Evolutionary conservation across 2,888 invertebrate species (phyloP), one percentile per base, ranked within the genome.

Genomic region (Lepidochitona cinerea): DNA sequence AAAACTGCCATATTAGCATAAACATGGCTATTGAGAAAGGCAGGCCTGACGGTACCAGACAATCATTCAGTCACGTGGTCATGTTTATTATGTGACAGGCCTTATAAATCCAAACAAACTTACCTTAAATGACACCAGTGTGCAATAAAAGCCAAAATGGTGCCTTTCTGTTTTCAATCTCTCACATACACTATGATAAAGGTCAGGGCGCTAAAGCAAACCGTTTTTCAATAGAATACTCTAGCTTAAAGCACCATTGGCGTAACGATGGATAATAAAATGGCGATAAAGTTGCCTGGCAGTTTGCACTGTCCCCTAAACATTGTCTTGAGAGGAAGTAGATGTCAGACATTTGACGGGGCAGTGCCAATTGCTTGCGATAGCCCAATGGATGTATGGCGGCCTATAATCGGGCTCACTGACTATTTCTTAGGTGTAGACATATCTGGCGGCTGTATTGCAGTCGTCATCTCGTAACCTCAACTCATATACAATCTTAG

Each of bases 1-100:
- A 59, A 59, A 59, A 59, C 59, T 59, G 59, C 59, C 59, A 59
- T 7, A 59, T 59, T 59, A 59, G 59, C 18, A 59, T 59, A 59
- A 59, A 59, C 59, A 59, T 29, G 26, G 59, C 14, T 32, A 26
- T 59, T 29, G 26, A 29, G 23, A 29, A 26, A 14, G 32, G 23
- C 26, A 59, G 59, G 59, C 29, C 26, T 4, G 59, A 23, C 29
- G 59, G 29, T 32, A 14, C 59, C 29, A 59, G 26, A 59, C 59
- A 59, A 59, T 59, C 59, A 32, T 59, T 59, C 29, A 59, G 59
- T 59, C 59, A 59, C 26, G 59, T 23, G 23, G 12, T 14, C 26
- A 29, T 23, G 32, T 59, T 59, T 59, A 59, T 29, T 23, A 59
- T 59, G 59, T 59, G 59, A 59, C 59, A 59, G 7, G 29, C 23